Evolutionary conservation across 2,888 invertebrate genomes (phyloP).

Genomic region (Callimorpha dominula): DNA sequence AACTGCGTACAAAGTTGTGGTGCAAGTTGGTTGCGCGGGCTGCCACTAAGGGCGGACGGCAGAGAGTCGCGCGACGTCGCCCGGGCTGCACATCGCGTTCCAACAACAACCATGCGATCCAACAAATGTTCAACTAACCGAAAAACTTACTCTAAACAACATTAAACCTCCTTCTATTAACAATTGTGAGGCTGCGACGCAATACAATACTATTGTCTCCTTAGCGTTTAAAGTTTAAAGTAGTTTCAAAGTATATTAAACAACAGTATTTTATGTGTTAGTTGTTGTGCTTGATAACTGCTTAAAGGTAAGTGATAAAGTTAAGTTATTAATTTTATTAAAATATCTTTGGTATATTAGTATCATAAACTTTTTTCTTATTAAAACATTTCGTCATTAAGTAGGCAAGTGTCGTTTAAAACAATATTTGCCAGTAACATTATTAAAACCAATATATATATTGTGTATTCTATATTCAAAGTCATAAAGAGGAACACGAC

Average conservation of each 20-base stretch:
- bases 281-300: conserved; percentile 56
- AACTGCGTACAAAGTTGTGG: conserved; percentile 54
- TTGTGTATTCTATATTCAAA: too few species aligned
- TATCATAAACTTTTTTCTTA: conserved; percentile 5
- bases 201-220: conserved; percentile 46
- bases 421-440: too few species aligned
- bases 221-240: conserved; percentile 54
- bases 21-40: conserved; percentile 58
- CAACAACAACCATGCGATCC: conserved; percentile 55
- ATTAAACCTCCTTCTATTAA: conserved; percentile 28
- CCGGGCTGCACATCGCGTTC: conserved; percentile 57
- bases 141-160: conserved; percentile 39
- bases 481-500: too few species aligned
- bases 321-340: conserved; percentile 6
- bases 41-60: conserved; percentile 59
- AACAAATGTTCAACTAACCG: conserved; percentile 47
- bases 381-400: not conserved
- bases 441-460: too few species aligned
- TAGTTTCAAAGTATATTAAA: conserved; percentile 56
- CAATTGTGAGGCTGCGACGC: conserved; percentile 57
- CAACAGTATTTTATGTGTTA: conserved; percentile 46
- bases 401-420: not conserved
- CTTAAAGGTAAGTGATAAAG: conserved; percentile 64
- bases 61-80: conserved; percentile 72
- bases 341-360: too few species aligned